Base-by-base conservation (phyloP, 2,888 invertebrate species). In the Epirrhoe alternata region DNA sequence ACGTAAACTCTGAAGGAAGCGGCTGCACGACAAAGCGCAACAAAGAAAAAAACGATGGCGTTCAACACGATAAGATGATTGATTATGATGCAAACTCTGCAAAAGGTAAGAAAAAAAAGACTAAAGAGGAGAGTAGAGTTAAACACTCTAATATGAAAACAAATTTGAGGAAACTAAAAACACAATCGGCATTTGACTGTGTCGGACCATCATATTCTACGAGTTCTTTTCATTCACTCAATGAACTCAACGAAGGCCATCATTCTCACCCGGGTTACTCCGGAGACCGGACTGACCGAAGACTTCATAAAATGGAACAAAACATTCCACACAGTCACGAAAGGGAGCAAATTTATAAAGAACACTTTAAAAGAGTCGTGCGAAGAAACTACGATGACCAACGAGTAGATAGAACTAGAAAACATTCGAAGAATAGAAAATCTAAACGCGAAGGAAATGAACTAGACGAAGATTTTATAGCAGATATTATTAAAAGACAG, bases 401-500 rank as follows among this genome's bases (percentile, higher is more conserved):
- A 47, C 61, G 69, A 30, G 78, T 81, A 70, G 74, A 77, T 4
- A 76, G 72, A 64, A 64, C 69, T 45, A 71, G 35, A 17, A 66
- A 54, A 53, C 24, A 53, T n/a, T 35, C 52, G 33, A 79, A 70
- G 65, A 64, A 70, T 62, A 72, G 70, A 50, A 84, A 77, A 69
- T 66, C 70, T 14, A 84, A 74, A 64, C 73, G 77, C 61, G 68
- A 10, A 12, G 35, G 66, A 12, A 62, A 64, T 52, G 79, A 84
- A 56, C 59, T 90, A 12, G 88, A 90, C 72, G 74, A 85, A 64
- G 84, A 89, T 57, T 92, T 86, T 68, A 92, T 92, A 73, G 82
- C 84, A 30, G 89, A 91, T 61, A 88, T 92, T 66, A 90, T 92
- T 42, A 84, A 75, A 69, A 80, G 82, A 59, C 92, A 92, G 74